phyloP scores from a whole-genome alignment of 1,140 invertebrate genomes.

The Anthonomus grandis region DNA sequence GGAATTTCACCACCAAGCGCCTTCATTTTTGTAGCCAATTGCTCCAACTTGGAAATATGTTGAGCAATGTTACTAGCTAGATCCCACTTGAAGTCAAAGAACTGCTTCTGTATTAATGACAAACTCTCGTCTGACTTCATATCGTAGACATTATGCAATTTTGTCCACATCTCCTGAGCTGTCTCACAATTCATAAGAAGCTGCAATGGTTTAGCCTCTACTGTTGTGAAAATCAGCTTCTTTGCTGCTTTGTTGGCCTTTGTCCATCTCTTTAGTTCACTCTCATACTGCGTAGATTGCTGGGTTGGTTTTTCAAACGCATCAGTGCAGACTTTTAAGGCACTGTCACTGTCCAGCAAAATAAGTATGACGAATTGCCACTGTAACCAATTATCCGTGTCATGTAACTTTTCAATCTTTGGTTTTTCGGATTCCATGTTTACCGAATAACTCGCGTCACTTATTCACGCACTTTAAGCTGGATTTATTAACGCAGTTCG shows the following conservation, averaged over 20 bases:
- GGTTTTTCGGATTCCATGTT: constrained; percentile 3
- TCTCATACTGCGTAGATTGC: neutral
- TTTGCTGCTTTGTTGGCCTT: constrained; percentile 29
- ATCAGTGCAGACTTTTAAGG: no score
- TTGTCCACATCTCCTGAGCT: constrained; percentile 30
- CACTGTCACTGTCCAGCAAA: no score
- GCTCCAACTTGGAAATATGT: no score
- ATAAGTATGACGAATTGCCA: constrained; percentile 7
- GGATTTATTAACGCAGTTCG: no score
- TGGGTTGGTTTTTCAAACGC: neutral
- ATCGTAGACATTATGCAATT: constrained; percentile 24
- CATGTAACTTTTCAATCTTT: constrained; percentile 4
- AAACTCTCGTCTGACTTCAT: no score
- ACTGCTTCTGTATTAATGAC: no score
- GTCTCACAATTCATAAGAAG: constrained; percentile 34
- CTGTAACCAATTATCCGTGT: constrained; percentile 8
- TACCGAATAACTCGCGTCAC: no score
- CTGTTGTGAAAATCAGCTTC: constrained; percentile 32
- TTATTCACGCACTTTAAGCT: constrained; percentile 7
- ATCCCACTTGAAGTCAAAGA: constrained; percentile 30
- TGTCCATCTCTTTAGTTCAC: no score
- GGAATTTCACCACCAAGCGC: constrained; percentile 29
- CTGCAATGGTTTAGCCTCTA: constrained; percentile 34
- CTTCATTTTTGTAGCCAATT: constrained; percentile 7
- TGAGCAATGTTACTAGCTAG: constrained; percentile 23